Percentiles rank a stretch among this genome's conserved stretches.
These are phyloP conservation scores for Catostomus latipinnis DNA, from an alignment of 2,797 vertebrate genomes.

Conservation along the genomic window DNA sequence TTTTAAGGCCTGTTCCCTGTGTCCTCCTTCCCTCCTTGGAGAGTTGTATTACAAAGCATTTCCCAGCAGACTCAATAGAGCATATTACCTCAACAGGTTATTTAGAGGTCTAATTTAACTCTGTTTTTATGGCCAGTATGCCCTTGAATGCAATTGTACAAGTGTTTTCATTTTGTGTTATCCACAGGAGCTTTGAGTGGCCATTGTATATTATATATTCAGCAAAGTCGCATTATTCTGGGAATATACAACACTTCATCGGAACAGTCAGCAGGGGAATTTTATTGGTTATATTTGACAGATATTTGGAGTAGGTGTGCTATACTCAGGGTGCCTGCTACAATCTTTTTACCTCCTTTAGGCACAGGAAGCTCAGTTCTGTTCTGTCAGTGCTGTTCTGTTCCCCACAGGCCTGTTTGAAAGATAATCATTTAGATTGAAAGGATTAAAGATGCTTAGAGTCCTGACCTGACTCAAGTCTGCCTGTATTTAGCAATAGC, in stretches of 20 bases:
- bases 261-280: constrained; percentile 23
- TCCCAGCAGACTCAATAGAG: background rate
- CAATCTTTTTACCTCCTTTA: constrained; percentile 19
- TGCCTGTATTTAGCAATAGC: constrained; percentile 51
- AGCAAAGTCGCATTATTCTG: constrained; percentile 2
- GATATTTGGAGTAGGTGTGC: constrained; percentile 17
- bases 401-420: constrained; percentile 46
- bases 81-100: background rate
- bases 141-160: too few relatives aligned
- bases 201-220: constrained; percentile 24
- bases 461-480: constrained; percentile 47
- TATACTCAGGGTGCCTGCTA: constrained; percentile 3
- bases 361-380: constrained; percentile 42
- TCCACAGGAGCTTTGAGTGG: constrained; percentile 6
- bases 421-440: constrained; percentile 56
- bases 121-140: background rate
- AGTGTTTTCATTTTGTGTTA: background rate
- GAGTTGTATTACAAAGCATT: background rate
- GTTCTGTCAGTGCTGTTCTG: constrained; percentile 46
- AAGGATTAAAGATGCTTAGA: constrained; percentile 57
- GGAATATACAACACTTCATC: background rate
- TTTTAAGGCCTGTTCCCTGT: too few relatives aligned
- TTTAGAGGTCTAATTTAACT: constrained; percentile 5
- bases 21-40: too few relatives aligned
- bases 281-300: constrained; percentile 8